phyloP scores from a whole-genome alignment of 2,113 vertebrate genomes.

The Bucco capensis region DNA sequence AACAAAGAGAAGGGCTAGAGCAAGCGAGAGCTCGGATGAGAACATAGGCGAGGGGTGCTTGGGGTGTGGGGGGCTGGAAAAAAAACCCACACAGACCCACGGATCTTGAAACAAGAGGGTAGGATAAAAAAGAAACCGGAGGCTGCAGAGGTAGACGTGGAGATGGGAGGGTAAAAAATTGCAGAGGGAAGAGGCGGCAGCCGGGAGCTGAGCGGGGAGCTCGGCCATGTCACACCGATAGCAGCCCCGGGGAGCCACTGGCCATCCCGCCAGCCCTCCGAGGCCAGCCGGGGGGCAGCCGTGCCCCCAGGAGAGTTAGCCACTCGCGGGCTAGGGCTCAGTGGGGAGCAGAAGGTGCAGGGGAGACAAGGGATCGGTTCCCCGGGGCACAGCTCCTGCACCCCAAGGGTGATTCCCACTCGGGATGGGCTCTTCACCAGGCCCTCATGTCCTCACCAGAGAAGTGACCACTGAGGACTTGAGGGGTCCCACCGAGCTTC shows the following conservation, averaged over 20 bases:
- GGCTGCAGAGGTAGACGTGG: conserved; percentile 47
- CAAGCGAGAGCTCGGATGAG: not conserved
- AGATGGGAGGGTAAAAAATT: conserved; percentile 26
- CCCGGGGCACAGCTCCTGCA: not conserved
- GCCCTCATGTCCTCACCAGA: not conserved
- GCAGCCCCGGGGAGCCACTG: not conserved
- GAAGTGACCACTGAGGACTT: not conserved
- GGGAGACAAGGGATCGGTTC: not conserved
- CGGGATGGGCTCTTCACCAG: not conserved
- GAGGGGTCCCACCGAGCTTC: not conserved
- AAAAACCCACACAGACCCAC: not conserved
- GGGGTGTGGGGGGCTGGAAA: not conserved
- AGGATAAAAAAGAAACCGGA: conserved; percentile 34
- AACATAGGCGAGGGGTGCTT: not conserved
- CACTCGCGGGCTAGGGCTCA: not conserved
- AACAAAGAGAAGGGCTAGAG: conserved; percentile 20
- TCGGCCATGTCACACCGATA: not conserved
- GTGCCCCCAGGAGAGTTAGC: not conserved
- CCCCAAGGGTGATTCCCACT: not conserved
- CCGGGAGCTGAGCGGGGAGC: not conserved
- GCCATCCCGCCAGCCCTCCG: not conserved
- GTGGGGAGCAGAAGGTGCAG: not conserved
- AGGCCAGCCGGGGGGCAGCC: not conserved
- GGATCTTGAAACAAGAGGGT: conserved; percentile 23
- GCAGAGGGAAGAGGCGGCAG: conserved; percentile 31